Conservation (phyloP, 1,140 invertebrate species). For the Drosophila leontia region DNA sequence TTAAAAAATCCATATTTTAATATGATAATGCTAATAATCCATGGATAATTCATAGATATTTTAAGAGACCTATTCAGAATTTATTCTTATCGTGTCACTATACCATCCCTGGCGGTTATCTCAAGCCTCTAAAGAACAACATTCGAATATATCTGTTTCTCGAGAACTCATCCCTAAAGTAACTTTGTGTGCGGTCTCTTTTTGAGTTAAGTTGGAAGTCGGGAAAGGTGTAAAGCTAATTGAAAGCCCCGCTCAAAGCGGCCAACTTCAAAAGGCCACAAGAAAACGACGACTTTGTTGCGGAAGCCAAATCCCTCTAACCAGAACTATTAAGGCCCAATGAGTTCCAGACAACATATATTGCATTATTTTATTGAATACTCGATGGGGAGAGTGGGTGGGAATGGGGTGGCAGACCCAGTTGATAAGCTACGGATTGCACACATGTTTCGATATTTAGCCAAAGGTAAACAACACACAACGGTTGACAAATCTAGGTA, state of each 20-base stretch:
- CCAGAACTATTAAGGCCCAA: constrained; percentile 26
- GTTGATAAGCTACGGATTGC: constrained; percentile 53
- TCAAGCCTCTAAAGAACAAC: not conserved
- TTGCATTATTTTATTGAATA: constrained; percentile 52
- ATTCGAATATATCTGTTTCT: constrained; percentile 57
- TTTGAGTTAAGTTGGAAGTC: constrained; percentile 38
- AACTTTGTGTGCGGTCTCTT: constrained; percentile 59
- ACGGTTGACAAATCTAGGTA: constrained; percentile 41
- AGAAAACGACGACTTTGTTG: constrained; percentile 66
- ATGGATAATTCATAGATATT: too few species aligned
- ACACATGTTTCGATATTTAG: constrained; percentile 64
- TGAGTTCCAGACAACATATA: constrained; percentile 29
- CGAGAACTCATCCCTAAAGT: constrained; percentile 40
- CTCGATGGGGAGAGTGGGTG: constrained; percentile 13
- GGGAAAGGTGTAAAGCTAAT: constrained; percentile 66
- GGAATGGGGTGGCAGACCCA: constrained; percentile 4
- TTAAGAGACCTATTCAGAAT: not conserved
- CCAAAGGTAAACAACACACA: constrained; percentile 43
- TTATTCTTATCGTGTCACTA: not conserved
- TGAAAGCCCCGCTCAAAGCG: constrained; percentile 55
- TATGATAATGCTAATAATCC: too few species aligned
- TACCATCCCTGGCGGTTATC: constrained; percentile 19
- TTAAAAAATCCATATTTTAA: too few species aligned
- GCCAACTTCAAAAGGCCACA: constrained; percentile 65
- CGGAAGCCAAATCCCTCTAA: constrained; percentile 26